Conservation (phyloP, 64 coral and sea anemone species). For the Anthopleura sola region DNA sequence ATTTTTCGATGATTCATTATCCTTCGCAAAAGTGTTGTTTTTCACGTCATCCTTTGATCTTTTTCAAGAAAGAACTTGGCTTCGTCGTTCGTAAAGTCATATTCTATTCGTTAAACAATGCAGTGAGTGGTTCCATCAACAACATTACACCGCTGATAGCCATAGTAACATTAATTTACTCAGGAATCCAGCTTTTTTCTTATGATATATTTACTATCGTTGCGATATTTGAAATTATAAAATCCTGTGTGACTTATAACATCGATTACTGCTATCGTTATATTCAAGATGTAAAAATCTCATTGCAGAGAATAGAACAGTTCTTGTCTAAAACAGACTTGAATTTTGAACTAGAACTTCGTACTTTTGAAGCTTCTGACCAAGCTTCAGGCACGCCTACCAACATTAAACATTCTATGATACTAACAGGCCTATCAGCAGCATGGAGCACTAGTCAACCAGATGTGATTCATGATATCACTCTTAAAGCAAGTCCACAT, state of each 20-base stretch:
- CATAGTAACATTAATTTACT: slow-evolving; percentile 40
- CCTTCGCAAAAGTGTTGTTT: too few relatives aligned
- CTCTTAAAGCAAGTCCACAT: not conserved
- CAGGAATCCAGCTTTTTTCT: slow-evolving; percentile 40
- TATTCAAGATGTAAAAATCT: not conserved
- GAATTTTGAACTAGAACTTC: not conserved
- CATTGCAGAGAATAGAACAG: not conserved
- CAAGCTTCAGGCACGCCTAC: not conserved
- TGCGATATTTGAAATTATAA: not conserved
- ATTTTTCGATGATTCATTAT: too few relatives aligned
- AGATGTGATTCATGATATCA: not conserved
- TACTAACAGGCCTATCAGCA: not conserved
- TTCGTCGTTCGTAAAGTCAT: not conserved
- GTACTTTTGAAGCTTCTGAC: not conserved
- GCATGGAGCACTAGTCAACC: not conserved
- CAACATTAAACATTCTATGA: not conserved
- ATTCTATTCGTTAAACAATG: not conserved
- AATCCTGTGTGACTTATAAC: not conserved
- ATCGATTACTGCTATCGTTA: not conserved
- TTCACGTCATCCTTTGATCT: not conserved
- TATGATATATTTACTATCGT: slow-evolving; percentile 59
- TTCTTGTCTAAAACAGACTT: not conserved
- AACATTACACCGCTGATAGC: slow-evolving; percentile 17
- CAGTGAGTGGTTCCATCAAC: not conserved
- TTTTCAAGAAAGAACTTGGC: not conserved